Conservation (phyloP, 2,888 invertebrate species). For the Tipula confusa region DNA sequence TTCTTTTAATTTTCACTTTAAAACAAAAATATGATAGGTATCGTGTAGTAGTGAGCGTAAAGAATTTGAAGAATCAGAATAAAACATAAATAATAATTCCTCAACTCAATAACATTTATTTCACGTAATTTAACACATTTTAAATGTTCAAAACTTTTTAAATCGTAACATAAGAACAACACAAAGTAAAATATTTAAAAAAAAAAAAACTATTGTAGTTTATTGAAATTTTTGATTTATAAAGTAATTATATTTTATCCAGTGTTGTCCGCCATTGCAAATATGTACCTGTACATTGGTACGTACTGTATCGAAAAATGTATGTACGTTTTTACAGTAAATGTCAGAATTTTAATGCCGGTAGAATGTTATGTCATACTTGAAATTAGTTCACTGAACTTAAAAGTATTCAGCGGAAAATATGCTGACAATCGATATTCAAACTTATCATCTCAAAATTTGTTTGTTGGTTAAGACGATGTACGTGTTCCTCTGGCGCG, state of each 20-base stretch:
- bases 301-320: background rate
- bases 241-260: conserved; percentile 28
- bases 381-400: background rate
- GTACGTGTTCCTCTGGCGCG: too few species aligned
- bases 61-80: background rate
- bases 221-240: background rate
- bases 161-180: background rate
- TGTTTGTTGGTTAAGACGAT: too few species aligned
- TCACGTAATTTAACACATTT: background rate
- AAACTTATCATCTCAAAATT: too few species aligned
- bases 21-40: background rate
- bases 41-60: too few species aligned
- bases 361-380: background rate
- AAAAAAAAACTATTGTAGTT: background rate
- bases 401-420: background rate
- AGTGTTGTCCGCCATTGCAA: conserved; percentile 31
- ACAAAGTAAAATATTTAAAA: background rate
- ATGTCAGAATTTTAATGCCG: conserved; percentile 12
- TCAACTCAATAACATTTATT: conserved; percentile 17
- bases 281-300: background rate
- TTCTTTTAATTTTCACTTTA: conserved; percentile 8
- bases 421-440: background rate
- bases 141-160: background rate
- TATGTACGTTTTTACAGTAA: background rate
- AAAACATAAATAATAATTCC: background rate